These are phyloP conservation scores for Eupsittula cactorum DNA, from an alignment of 2,113 vertebrate species.

Conservation along the genomic window DNA sequence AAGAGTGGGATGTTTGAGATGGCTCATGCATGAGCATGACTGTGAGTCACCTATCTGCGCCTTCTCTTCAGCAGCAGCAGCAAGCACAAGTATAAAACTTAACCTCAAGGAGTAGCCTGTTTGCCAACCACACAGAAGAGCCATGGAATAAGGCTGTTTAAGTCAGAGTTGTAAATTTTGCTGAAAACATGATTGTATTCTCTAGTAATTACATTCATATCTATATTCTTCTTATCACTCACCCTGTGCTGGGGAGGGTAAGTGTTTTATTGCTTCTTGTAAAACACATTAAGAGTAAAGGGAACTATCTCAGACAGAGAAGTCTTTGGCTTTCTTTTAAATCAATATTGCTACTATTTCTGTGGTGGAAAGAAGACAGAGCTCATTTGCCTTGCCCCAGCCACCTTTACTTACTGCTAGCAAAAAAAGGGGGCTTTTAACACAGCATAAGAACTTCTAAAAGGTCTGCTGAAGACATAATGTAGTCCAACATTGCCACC, in stretches of 20 bases:
- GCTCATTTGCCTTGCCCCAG: background rate
- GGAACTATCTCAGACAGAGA: background rate
- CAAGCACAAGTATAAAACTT: background rate
- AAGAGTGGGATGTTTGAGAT: background rate
- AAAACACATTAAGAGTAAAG: background rate
- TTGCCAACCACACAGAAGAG: background rate
- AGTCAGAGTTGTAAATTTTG: background rate
- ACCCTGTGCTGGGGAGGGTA: background rate
- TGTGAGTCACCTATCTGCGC: background rate
- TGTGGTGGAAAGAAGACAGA: background rate
- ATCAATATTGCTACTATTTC: background rate
- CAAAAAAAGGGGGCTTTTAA: background rate
- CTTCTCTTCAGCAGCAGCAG: background rate
- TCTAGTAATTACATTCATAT: background rate
- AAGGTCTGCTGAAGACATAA: background rate
- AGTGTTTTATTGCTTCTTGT: background rate
- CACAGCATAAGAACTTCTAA: background rate
- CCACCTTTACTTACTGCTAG: background rate
- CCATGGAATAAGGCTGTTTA: background rate
- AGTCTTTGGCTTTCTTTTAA: background rate
- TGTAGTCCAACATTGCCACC: background rate
- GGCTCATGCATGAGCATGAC: fast-evolving
- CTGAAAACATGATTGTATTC: background rate
- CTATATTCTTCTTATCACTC: background rate
- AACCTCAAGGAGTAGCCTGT: background rate